Base-by-base conservation (phyloP, 2,888 invertebrate species). In the Latheticus oryzae region DNA sequence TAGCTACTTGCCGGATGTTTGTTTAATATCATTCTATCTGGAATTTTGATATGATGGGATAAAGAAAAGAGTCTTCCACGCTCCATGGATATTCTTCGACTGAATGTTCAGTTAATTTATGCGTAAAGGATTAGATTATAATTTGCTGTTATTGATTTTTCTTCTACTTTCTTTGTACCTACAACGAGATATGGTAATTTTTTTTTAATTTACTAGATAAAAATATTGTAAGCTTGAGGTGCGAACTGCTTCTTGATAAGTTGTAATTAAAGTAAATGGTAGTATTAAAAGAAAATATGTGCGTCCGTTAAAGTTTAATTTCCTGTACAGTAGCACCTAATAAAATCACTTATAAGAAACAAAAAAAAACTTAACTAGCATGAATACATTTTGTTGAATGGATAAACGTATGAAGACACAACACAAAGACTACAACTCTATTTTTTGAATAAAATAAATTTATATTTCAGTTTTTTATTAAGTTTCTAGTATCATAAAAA, bases 31-130 rank as follows among this genome's bases (percentile, higher is more conserved):
- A 9, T 33, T 32, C 24, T 23, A 3, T 9, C 1, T n/a, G 12
- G 26, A 42, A 15, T 24, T 42, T 13, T 12, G 26, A 42, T 26
- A 24, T 8, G 15, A 24, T 13, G 12, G 38, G 33, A 47, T 43
- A 45, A 45, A 30, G 32, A 45, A 45, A 12, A 21, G 21, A 45
- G 32, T 45, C 45, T 30, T 45, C 32, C 42, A 45, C 45, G 45
- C 30, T 45, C 19, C 17, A 19, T 28, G 19, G 17, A 30, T 19
- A 21, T n/a, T 17, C 45, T 45, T 19, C 12, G 45, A 45, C 32
- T 12, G 45, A 45, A 48, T 48, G 28, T 24, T 9, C 26, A 48
- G 37, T 48, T 48, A 48, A 48, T 48, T 48, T 48, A 48, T 48
- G 24, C 26, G 26, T 24, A n/a, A n/a, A n/a, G n/a, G n/a, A n/a